Evolutionary conservation across 2,797 vertebrate genomes (phyloP).

Genomic region (Triplophysa yarkandensis): DNA sequence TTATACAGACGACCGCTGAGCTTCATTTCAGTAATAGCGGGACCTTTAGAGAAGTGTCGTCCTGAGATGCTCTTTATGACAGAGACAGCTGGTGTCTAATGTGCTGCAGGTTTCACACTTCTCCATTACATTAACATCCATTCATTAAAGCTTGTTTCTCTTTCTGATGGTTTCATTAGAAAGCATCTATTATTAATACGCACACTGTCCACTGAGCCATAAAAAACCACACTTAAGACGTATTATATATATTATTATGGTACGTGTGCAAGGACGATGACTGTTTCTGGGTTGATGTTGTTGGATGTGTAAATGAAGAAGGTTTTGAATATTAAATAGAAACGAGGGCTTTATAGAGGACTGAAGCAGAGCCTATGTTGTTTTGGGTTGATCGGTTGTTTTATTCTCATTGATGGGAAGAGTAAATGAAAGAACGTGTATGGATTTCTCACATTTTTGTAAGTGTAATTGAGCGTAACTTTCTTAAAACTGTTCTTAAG

Average conservation of each 20-base stretch:
- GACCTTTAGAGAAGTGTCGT: neutral
- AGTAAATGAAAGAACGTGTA: too few species aligned
- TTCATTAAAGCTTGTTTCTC: slow-evolving; percentile 51
- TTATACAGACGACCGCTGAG: slow-evolving; percentile 18
- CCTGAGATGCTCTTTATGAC: slow-evolving; percentile 37
- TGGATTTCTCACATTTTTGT: too few species aligned
- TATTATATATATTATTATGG: neutral
- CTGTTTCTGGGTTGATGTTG: neutral
- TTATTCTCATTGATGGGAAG: too few species aligned
- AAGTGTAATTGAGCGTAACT: too few species aligned
- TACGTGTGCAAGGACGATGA: neutral
- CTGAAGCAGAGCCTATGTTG: neutral
- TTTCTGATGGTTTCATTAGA: slow-evolving; percentile 34
- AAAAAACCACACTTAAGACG: neutral
- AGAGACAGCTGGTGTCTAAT: slow-evolving; percentile 47
- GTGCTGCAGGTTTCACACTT: slow-evolving; percentile 35
- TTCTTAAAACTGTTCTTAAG: too few species aligned
- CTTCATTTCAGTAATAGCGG: slow-evolving; percentile 42
- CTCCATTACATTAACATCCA: slow-evolving; percentile 37
- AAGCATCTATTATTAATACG: slow-evolving; percentile 36
- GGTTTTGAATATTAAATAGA: neutral
- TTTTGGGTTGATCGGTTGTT: too few species aligned
- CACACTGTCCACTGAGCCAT: neutral
- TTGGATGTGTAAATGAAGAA: neutral
- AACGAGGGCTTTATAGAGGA: neutral